Base-by-base conservation (phyloP, 2,888 invertebrate genomes). In the Pasiphila rectangulata region DNA sequence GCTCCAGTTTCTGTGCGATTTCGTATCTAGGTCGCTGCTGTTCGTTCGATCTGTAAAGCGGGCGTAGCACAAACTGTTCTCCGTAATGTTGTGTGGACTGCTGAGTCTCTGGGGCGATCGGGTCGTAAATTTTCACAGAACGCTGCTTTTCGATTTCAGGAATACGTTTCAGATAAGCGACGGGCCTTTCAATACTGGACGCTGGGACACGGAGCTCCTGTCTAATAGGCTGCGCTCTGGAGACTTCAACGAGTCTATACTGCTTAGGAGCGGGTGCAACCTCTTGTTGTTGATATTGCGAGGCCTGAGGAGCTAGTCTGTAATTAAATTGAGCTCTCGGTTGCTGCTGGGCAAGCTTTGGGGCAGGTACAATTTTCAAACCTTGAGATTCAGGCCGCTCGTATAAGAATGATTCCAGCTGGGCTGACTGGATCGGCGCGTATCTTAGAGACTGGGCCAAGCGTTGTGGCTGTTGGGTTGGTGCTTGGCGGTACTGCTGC, bases 301-400 rank as follows among this genome's bases (percentile, higher is more conserved):
- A 38, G 9, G 49, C 44, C 55, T 84, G 85, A 7, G 80, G 69
- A 1, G 76, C 53, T n/a, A 80, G 51, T 57, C 83, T 75, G 59
- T 77, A 87, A 37, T 74, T 73, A 1, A 67, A 59, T 40, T 72
- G 75, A 21, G 67, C 56, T 37, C 65, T 61, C 4, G 67, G 58
- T 38, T 75, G 73, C 49, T 72, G 77, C 47, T 71, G 77, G 16
- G 76, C 70, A 0, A 89, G 64, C 58, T 89, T 87, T 0, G 89
- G 89, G 1, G 89, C 83, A 1, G 84, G 76, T 0, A 89, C 86
- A 5, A 89, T 66, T 64, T 87, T 89, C 5, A 89, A 63, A 1
- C 88, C 88, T 63, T 87, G 85, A 4, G 76, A 56, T 66, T 88
- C 87, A 0, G 83, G 83, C 7, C 72, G 72, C 47, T 85, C 83